A percentile compares a stretch with the other conserved stretches of the same genome.
Conservation (phyloP, 2,888 invertebrate species). For the Drosophila mimetica region DNA sequence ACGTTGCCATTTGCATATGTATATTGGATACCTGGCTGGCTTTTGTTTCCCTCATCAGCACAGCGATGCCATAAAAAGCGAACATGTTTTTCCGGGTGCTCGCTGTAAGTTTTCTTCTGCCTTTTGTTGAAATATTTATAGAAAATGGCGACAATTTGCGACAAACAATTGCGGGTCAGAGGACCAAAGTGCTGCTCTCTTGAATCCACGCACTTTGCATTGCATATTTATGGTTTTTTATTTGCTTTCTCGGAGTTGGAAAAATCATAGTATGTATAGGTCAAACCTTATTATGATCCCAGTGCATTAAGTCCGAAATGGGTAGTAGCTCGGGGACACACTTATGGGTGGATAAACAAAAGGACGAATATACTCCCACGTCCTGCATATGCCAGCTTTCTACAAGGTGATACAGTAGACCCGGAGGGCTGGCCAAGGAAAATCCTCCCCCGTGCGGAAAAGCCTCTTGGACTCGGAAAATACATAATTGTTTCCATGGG, state of each 20-base stretch:
- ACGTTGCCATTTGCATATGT: conserved; percentile 29
- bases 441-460: conserved; percentile 49
- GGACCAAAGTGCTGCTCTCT: conserved; percentile 18
- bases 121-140: conserved; percentile 67
- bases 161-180: conserved; percentile 51
- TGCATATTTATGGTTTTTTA: conserved; percentile 70
- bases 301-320: conserved; percentile 31
- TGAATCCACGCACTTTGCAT: conserved; percentile 39
- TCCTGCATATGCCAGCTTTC: conserved; percentile 58
- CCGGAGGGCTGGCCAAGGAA: conserved; percentile 22
- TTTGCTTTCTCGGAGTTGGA: conserved; percentile 18
- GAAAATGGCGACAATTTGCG: conserved; percentile 60
- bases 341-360: conserved; percentile 53
- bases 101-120: conserved; percentile 30
- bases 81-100: conserved; percentile 29
- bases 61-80: conserved; percentile 46
- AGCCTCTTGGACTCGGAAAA: conserved; percentile 24
- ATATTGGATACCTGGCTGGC: conserved; percentile 24
- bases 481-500: conserved; percentile 70
- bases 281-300: conserved; percentile 31
- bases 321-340: conserved; percentile 31
- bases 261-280: conserved; percentile 31
- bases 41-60: conserved; percentile 34
- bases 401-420: conserved; percentile 9
- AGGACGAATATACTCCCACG: conserved; percentile 9